Evolutionary conservation across 2,113 vertebrate species (phyloP), one percentile per base, ranked within the genome.

Genomic region (Cnemophilus loriae): DNA sequence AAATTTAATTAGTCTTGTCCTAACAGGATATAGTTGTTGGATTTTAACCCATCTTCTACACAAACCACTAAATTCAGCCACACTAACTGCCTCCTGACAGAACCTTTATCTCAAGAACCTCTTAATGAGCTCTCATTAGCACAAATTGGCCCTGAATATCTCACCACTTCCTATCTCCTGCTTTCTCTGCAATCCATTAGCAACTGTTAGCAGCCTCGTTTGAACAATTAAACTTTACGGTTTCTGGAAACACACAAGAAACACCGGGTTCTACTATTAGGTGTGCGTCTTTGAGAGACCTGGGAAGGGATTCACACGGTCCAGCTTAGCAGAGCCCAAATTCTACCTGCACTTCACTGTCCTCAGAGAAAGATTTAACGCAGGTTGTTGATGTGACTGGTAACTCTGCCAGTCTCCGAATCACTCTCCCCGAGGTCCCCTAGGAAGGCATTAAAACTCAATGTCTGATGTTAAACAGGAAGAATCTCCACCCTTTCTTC

Each of bases 91-190:
- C 52, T 86, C 30, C 12, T 81, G 76, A 68, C 80, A 92, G 79
- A 90, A 71, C 22, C 61, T 90, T 87, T 59, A 23, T 95, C 79
- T 94, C 68, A 53, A 83, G 84, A 81, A 88, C 60, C 76, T 93
- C 92, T 95, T 92, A 96, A 92, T 78, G 92, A 95, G 85, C 21
- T 89, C 79, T 93, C 76, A 92, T 94, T 96, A 93, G 75, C 83
- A 82, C 83, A 92, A 96, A 96, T 96, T 94, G 80, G 39, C 49
- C 52, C 56, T 90, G 60, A 92, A 64, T 92, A 57, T 74, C 90
- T 96, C 59, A 46, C 93, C 59, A 74, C 84, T 82, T 94, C 84
- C 96, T 93, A n/a, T 78, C 93, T 96, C 70, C 86, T 84, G 85
- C 88, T 76, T 95, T 68, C 81, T 91, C 77, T 91, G 21, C 84